Evolutionary conservation across 2,888 invertebrate species (phyloP), one percentile per base, ranked within the genome.

Genomic region (Gnatocerus cornutus): DNA sequence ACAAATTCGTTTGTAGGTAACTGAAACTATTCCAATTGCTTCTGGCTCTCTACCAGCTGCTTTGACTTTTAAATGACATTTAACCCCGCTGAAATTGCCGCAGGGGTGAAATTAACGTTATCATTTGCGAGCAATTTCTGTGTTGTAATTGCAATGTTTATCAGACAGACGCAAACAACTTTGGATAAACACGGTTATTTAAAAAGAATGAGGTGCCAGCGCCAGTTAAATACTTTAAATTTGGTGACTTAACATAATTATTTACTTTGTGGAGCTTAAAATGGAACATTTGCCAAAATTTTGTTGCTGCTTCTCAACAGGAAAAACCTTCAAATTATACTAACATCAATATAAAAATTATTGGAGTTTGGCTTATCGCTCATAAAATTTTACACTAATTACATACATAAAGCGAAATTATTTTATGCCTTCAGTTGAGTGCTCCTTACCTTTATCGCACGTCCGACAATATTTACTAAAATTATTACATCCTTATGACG

Each of bases 1-100:
- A 41, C 41, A 56, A 41, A 43, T 56, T 56, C 12, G 48, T 50
- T 50, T 56, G 43, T 56, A 59, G 46, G 59, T 59, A 59, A 59
- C 33, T 9, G 46, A 46, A 59, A 33, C 45, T 59, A 59, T 30
- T 59, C 45, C 59, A 59, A 59, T 14, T 45, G 13, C 30, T 16
- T 45, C 46, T 59, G 59, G 59, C 59, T 29, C 16, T 30, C 45
- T 13, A 59, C 59, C 59, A 59, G 59, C 27, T 50, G 27, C 9
- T 29, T n/a, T 50, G 48, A 50, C 48, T 56, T 55, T 56, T 56
- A 56, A 56, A 56, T 56, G 41, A 56, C 56, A 56, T 41, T 14
- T 55, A 21, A 55, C 39, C 33, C 13, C 7, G 4, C 10, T 21
- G 48, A 21, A 27, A 30, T 9, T 30, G 14, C 16, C 6, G 9